Evolutionary conservation across 2,797 vertebrate species (phyloP).

Genomic region (Pipistrellus kuhlii): DNA sequence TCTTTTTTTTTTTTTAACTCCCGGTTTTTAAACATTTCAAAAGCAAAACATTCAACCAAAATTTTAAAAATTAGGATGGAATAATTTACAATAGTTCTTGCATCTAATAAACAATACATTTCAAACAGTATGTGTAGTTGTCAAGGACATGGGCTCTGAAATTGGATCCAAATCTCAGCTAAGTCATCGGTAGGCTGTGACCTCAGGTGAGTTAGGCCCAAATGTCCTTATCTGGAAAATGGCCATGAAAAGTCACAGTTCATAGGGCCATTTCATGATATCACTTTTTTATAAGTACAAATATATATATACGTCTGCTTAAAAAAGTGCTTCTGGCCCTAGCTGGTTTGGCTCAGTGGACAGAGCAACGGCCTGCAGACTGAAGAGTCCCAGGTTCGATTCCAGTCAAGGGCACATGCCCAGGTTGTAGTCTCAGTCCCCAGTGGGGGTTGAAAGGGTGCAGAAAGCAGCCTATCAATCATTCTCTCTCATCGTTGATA

Average conservation of each 20-base stretch:
- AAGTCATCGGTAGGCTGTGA: neutral
- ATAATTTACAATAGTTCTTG: neutral
- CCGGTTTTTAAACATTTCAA: no score
- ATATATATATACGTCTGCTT: neutral
- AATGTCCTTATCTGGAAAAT: neutral
- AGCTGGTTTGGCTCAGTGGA: no score
- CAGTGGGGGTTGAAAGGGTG: no score
- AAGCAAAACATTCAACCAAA: no score
- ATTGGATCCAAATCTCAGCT: neutral
- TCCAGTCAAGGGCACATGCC: no score
- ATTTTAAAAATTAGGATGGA: no score
- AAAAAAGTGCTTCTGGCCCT: neutral
- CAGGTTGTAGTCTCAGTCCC: no score
- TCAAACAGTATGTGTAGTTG: accelerated
- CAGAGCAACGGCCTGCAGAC: no score
- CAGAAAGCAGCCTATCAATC: no score
- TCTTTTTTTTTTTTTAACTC: no score
- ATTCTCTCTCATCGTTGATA: no score
- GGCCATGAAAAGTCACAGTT: neutral
- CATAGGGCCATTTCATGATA: neutral
- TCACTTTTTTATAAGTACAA: neutral
- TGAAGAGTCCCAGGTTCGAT: no score
- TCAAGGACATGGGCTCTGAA: neutral
- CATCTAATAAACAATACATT: neutral
- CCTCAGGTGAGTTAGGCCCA: neutral